Percentiles rank a stretch among this genome's conserved stretches.
phyloP scores from a whole-genome alignment of 2,888 invertebrate genomes.

The Sesamia inferens region DNA sequence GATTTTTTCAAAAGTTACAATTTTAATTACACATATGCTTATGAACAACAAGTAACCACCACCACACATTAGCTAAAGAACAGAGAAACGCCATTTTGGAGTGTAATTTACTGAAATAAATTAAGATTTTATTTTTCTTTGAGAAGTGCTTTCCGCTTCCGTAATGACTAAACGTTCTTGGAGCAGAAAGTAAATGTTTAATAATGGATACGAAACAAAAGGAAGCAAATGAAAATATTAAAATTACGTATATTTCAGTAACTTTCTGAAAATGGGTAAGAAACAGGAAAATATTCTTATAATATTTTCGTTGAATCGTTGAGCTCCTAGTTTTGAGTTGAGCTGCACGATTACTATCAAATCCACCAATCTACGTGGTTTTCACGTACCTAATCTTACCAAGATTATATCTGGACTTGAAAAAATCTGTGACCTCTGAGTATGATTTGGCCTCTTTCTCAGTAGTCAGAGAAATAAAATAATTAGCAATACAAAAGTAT shows the following conservation, averaged over 20 bases:
- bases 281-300: background rate
- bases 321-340: background rate
- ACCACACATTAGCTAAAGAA: background rate
- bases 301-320: background rate
- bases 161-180: conserved; percentile 22
- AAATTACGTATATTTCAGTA: conserved; percentile 4
- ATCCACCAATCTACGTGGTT: background rate
- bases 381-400: background rate
- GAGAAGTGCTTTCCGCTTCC: background rate
- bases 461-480: too few relatives aligned
- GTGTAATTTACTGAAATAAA: conserved; percentile 26
- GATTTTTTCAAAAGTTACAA: too few relatives aligned
- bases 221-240: conserved; percentile 1
- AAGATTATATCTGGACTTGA: background rate
- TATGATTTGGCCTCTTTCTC: too few relatives aligned
- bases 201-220: conserved; percentile 31
- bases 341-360: background rate
- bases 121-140: conserved; percentile 20
- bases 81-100: background rate
- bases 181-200: conserved; percentile 15
- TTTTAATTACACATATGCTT: too few relatives aligned
- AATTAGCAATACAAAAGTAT: too few relatives aligned
- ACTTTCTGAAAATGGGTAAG: background rate
- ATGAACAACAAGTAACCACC: background rate
- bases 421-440: background rate